A percentile compares a stretch with the other conserved stretches of the same genome.
Conservation (phyloP, 92 coral and sea anemone genomes). For the Heteractis magnifica region DNA sequence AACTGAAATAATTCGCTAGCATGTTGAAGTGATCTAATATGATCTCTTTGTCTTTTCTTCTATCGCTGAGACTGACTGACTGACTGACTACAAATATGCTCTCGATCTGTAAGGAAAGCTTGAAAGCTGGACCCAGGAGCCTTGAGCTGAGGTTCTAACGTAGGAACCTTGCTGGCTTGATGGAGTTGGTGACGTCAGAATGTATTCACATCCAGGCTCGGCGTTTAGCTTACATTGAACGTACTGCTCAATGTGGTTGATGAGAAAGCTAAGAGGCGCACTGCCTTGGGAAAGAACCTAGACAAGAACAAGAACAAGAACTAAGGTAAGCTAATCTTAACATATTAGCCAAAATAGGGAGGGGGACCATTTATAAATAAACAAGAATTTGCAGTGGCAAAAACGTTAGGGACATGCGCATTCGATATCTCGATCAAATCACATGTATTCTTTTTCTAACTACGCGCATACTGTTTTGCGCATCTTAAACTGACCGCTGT, state of each 20-base stretch:
- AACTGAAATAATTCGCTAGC: background rate
- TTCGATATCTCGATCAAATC: background rate
- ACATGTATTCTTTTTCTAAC: background rate
- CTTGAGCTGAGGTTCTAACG: slow-evolving; percentile 11
- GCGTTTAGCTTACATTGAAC: slow-evolving; percentile 63
- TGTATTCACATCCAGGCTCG: slow-evolving; percentile 60
- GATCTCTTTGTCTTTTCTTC: background rate
- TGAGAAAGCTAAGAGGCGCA: slow-evolving; percentile 78
- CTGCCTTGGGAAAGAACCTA: slow-evolving; percentile 87
- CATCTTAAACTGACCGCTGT: background rate
- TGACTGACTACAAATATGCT: background rate
- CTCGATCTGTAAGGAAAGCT: background rate
- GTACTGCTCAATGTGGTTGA: slow-evolving; percentile 68
- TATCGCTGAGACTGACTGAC: background rate
- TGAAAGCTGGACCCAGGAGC: background rate
- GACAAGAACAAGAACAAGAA: background rate
- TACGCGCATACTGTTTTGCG: background rate
- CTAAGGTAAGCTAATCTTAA: too few species aligned
- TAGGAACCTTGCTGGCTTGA: background rate
- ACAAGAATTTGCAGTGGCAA: background rate
- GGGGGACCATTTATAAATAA: too few species aligned
- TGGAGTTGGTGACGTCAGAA: slow-evolving; percentile 45
- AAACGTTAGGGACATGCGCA: background rate
- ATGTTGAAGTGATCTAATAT: background rate
- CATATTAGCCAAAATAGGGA: too few species aligned